These are phyloP conservation scores for Isotomurus palustris DNA, from an alignment of 2,888 invertebrate species.

Conservation along the genomic window DNA sequence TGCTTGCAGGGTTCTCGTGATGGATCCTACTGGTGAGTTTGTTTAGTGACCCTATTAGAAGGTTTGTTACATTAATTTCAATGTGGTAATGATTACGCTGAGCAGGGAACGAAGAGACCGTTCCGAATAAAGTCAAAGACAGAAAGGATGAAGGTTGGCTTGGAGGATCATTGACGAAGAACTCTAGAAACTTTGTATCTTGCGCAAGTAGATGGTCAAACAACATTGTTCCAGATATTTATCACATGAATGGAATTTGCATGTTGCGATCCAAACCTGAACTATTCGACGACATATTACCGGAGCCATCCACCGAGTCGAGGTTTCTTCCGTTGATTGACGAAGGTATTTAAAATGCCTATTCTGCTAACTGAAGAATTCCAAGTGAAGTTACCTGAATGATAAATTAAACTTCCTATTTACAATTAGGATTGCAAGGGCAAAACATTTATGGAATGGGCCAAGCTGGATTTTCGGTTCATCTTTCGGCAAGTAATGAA, in stretches of 20 bases:
- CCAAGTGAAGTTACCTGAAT: no score
- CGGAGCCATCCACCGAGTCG: background rate
- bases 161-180: constrained; percentile 48
- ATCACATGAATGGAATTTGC: constrained; percentile 40
- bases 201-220: constrained; percentile 42
- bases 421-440: no score
- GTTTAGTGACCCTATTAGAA: no score
- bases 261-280: constrained; percentile 21
- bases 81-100: background rate
- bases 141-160: constrained; percentile 54
- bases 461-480: constrained; percentile 47
- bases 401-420: no score
- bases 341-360: no score
- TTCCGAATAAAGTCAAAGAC: constrained; percentile 25
- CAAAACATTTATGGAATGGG: constrained; percentile 25
- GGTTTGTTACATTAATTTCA: background rate
- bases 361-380: no score
- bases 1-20: constrained; percentile 54
- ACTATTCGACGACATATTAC: background rate
- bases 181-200: constrained; percentile 19
- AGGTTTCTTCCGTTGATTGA: background rate
- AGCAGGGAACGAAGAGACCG: background rate
- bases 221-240: constrained; percentile 3
- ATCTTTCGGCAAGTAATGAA: constrained; percentile 45
- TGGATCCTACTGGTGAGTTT: constrained; percentile 16